Percentiles rank a stretch among this genome's conserved stretches.
phyloP scores from a whole-genome alignment of 2,888 invertebrate species.

The Coremacera marginata region DNA sequence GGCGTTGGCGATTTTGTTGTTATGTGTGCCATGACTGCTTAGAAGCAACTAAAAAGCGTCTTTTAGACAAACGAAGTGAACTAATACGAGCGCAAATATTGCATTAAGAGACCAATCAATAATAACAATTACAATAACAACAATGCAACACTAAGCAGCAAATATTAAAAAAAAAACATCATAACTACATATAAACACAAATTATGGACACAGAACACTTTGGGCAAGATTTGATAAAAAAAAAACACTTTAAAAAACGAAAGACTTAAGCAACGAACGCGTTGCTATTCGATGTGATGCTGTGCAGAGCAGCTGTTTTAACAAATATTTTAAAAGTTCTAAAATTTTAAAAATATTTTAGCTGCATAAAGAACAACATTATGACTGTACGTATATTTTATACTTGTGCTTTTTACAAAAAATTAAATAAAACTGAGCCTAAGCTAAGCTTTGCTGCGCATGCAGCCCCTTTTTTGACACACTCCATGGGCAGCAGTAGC shows the following conservation, averaged over 20 bases:
- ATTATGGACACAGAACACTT: not conserved
- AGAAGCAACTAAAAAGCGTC: conserved; percentile 13
- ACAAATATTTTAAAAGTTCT: no score
- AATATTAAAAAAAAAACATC: no score
- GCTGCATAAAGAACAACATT: not conserved
- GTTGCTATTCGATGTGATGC: not conserved
- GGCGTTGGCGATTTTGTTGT: conserved; percentile 1
- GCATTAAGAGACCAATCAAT: not conserved
- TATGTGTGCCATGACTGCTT: conserved; percentile 30
- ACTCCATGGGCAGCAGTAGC: not conserved
- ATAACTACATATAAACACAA: not conserved
- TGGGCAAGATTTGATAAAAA: not conserved
- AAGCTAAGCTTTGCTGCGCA: no score
- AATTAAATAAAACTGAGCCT: no score
- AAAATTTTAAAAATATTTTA: no score
- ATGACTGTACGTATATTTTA: not conserved
- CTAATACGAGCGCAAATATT: not conserved
- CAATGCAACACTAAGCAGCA: conserved; percentile 30
- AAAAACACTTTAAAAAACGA: not conserved
- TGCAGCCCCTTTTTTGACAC: no score
- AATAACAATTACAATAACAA: conserved; percentile 6
- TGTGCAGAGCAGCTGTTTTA: not conserved
- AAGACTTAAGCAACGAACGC: conserved; percentile 45
- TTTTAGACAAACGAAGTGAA: not conserved
- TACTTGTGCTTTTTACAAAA: no score